phyloP scores from a whole-genome alignment of 2,888 invertebrate genomes.

The Labia minor region DNA sequence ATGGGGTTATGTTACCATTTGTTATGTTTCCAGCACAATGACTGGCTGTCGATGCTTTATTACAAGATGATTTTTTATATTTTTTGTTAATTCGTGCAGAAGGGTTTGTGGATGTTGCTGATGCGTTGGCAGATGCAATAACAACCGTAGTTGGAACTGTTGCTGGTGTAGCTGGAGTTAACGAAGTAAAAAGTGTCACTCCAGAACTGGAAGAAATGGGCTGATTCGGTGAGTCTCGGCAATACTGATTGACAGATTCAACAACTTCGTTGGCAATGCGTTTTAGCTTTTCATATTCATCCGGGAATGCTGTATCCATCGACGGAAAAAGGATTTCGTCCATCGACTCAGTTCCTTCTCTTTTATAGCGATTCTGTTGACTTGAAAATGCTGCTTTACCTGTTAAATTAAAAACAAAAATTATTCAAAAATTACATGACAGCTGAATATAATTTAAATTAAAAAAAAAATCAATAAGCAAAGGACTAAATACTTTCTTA shows the following conservation, averaged over 20 bases:
- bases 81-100: neutral
- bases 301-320: slow-evolving; percentile 54
- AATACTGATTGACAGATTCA: slow-evolving; percentile 46
- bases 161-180: neutral
- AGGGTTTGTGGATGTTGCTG: neutral
- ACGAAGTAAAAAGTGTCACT: neutral
- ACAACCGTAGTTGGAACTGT: neutral
- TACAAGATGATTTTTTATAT: neutral
- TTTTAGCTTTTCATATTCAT: slow-evolving; percentile 75
- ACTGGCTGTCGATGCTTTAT: neutral
- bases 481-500: no score
- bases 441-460: neutral
- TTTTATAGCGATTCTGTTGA: neutral
- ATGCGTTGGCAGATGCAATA: neutral
- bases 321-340: slow-evolving; percentile 60
- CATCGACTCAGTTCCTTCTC: slow-evolving; percentile 34
- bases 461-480: no score
- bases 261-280: slow-evolving; percentile 73
- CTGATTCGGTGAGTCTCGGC: slow-evolving; percentile 22
- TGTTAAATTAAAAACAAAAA: neutral
- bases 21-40: neutral
- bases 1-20: neutral
- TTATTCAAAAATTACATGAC: no score
- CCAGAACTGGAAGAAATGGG: neutral
- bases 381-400: neutral